phyloP scores from a whole-genome alignment of 2,888 invertebrate species.

The Drosophila histrio region DNA sequence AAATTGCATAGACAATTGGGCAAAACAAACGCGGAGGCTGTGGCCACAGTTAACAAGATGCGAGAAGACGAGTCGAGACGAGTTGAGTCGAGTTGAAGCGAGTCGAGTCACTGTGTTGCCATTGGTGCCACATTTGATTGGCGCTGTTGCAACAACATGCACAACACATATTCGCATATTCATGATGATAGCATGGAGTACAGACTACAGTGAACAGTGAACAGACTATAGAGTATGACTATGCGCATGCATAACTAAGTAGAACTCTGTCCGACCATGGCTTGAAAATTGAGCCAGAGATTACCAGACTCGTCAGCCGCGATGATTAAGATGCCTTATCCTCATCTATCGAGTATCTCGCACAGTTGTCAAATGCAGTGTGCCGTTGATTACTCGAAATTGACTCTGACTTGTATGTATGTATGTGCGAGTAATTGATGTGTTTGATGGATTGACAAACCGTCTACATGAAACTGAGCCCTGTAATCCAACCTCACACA shows the following conservation, averaged over 20 bases:
- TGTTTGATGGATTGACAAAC: constrained; percentile 37
- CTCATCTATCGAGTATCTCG: not conserved
- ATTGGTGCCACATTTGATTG: constrained; percentile 42
- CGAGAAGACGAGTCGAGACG: constrained; percentile 1
- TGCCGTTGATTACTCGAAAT: constrained; percentile 62
- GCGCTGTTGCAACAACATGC: constrained; percentile 17
- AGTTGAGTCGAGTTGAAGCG: constrained; percentile 1
- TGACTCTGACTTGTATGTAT: constrained; percentile 47
- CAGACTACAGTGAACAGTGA: no score
- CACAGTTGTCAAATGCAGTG: constrained; percentile 36
- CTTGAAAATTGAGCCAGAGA: constrained; percentile 46
- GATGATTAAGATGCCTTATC: constrained; percentile 59
- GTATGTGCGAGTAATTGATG: constrained; percentile 61
- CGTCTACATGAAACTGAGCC: constrained; percentile 9
- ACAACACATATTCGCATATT: constrained; percentile 60
- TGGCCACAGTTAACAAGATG: constrained; percentile 26
- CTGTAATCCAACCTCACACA: constrained; percentile 40
- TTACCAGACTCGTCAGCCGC: constrained; percentile 8
- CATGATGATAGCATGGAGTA: constrained; percentile 46
- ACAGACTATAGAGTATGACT: not conserved
- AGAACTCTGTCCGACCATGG: constrained; percentile 24
- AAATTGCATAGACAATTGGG: constrained; percentile 72
- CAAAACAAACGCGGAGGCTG: constrained; percentile 22
- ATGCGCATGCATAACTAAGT: constrained; percentile 71
- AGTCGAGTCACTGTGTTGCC: constrained; percentile 3